Conservation (phyloP, 2,888 invertebrate genomes). For the Subacronicta megacephala region DNA sequence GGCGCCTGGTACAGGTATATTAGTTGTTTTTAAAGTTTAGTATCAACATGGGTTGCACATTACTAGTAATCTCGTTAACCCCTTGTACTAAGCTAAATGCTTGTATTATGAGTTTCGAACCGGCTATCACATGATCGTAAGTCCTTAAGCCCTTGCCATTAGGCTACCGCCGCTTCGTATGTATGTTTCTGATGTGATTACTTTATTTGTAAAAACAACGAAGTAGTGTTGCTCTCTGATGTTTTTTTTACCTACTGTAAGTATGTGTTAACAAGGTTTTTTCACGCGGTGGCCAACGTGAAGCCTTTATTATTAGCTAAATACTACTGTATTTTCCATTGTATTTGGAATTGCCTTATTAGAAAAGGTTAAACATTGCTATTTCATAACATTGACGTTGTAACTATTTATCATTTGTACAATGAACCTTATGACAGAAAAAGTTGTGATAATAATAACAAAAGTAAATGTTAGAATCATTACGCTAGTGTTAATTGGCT, state of each 20-base stretch:
- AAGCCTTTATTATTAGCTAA: not conserved
- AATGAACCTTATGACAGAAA: not conserved
- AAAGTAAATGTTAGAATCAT: not conserved
- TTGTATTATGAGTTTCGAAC: no score
- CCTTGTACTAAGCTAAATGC: no score
- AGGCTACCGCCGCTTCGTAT: no score
- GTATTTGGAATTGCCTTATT: not conserved
- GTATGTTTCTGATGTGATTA: not conserved
- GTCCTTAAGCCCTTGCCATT: no score
- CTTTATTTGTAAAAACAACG: not conserved
- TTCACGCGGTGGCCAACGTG: not conserved
- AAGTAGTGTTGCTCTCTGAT: not conserved
- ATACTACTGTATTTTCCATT: conserved; percentile 4
- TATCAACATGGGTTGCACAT: no score
- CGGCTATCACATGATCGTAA: no score
- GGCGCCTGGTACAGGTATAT: not conserved
- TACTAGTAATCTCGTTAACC: no score
- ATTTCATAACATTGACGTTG: conserved; percentile 4
- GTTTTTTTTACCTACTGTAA: not conserved
- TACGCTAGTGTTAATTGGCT: not conserved
- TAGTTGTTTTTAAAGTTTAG: no score
- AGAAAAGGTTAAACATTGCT: not conserved
- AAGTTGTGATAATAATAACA: not conserved
- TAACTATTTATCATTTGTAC: not conserved
- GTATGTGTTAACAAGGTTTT: not conserved